These are phyloP conservation scores for Chondrosia reniformis DNA, from an alignment of 37 sponge, comb jelly and placozoan genomes.

Conservation along the genomic window DNA sequence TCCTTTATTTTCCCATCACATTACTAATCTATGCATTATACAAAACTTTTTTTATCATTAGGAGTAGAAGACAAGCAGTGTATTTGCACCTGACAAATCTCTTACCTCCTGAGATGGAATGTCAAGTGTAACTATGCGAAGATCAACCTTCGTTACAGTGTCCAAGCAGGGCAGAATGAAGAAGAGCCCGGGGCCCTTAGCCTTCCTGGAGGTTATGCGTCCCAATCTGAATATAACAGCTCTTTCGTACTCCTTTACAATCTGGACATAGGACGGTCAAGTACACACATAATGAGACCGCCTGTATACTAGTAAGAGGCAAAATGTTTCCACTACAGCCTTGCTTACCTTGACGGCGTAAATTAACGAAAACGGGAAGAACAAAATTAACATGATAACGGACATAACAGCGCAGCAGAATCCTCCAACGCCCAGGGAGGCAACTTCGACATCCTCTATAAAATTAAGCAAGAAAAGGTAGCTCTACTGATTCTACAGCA, in stretches of 20 bases:
- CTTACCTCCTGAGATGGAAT: constrained; percentile 93
- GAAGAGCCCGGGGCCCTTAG: constrained; percentile 95
- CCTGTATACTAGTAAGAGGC: neutral
- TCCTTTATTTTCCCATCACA: too few relatives aligned
- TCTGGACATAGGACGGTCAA: constrained; percentile 25
- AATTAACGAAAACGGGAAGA: constrained; percentile 68
- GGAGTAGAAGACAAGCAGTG: too few relatives aligned
- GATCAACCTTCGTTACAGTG: constrained; percentile 69
- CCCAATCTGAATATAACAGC: constrained; percentile 94
- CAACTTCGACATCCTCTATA: constrained; percentile 10
- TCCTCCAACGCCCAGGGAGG: constrained; percentile 29
- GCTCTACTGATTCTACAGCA: too few relatives aligned
- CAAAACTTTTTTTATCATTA: too few relatives aligned
- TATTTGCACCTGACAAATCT: neutral
- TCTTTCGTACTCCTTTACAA: constrained; percentile 89
- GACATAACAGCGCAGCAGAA: constrained; percentile 51
- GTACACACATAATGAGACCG: neutral
- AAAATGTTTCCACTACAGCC: neutral
- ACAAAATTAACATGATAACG: constrained; percentile 45
- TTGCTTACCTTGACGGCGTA: constrained; percentile 53
- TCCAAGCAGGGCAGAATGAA: constrained; percentile 89
- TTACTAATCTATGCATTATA: too few relatives aligned
- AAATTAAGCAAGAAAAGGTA: too few relatives aligned
- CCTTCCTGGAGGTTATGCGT: constrained; percentile 60
- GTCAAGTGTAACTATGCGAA: constrained; percentile 88